These are phyloP conservation scores for Xestia xanthographa DNA, from an alignment of 2,888 invertebrate species.

Conservation along the genomic window DNA sequence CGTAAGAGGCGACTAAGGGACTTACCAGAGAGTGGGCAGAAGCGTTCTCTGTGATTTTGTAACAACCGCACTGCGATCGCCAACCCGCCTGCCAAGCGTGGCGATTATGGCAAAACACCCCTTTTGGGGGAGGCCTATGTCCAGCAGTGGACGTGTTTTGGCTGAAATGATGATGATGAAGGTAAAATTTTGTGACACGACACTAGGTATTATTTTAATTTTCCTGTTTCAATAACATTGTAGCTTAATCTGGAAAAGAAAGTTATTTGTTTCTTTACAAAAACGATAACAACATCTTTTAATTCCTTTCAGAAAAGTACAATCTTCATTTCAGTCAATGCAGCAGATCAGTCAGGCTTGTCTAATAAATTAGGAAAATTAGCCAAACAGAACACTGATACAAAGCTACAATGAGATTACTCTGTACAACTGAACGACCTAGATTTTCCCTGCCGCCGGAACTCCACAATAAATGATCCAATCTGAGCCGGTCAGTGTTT, in stretches of 20 bases:
- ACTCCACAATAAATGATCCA: constrained; percentile 25
- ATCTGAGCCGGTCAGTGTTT: constrained; percentile 2
- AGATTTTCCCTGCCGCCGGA: background rate
- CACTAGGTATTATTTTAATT: background rate
- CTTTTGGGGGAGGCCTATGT: too few relatives aligned
- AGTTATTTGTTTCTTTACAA: background rate
- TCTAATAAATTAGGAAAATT: background rate
- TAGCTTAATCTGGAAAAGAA: background rate
- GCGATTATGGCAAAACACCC: too few relatives aligned
- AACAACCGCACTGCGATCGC: too few relatives aligned
- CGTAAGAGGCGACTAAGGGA: too few relatives aligned
- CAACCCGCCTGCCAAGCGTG: too few relatives aligned
- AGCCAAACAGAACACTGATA: too few relatives aligned
- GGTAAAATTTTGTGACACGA: background rate
- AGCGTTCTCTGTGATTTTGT: too few relatives aligned
- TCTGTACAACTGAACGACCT: background rate
- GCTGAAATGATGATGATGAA: too few relatives aligned
- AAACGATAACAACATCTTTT: background rate
- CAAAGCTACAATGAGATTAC: background rate
- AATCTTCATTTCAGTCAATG: background rate
- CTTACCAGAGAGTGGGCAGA: too few relatives aligned
- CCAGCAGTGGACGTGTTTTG: too few relatives aligned
- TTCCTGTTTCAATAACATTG: background rate
- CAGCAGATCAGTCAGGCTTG: too few relatives aligned
- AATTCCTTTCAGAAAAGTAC: too few relatives aligned